Conservation (phyloP, 2,888 invertebrate genomes). For the Hemistola chrysoprasaria region DNA sequence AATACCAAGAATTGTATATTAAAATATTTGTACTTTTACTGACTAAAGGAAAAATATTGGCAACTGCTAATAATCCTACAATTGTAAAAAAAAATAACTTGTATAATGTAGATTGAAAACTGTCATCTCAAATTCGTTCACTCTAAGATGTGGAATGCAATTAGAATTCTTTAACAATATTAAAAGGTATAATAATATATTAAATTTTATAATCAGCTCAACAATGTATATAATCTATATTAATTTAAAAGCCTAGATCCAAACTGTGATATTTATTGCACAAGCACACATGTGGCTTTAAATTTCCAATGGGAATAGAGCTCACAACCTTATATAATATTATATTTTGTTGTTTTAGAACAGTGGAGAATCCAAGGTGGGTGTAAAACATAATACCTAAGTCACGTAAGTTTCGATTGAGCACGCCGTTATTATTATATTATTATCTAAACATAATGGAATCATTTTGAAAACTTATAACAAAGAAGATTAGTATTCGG, state of each 20-base stretch:
- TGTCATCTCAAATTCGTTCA: slow-evolving; percentile 82
- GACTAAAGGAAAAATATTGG: slow-evolving; percentile 87
- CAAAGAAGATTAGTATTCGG: slow-evolving; percentile 24
- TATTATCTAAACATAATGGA: slow-evolving; percentile 51
- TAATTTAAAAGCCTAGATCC: slow-evolving; percentile 83
- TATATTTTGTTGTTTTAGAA: slow-evolving; percentile 56
- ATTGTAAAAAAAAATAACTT: slow-evolving; percentile 79
- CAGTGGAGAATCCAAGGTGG: slow-evolving; percentile 66
- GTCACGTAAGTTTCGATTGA: slow-evolving; percentile 54
- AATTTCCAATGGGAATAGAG: slow-evolving; percentile 79
- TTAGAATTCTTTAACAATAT: slow-evolving; percentile 83
- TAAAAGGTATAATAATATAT: slow-evolving; percentile 84
- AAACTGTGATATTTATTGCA: slow-evolving; percentile 84
- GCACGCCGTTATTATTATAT: slow-evolving; percentile 60
- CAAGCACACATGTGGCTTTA: slow-evolving; percentile 82
- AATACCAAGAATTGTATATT: slow-evolving; percentile 84
- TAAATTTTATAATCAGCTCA: slow-evolving; percentile 84
- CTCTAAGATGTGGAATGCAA: slow-evolving; percentile 83
- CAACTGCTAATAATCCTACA: slow-evolving; percentile 81
- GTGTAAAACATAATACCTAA: slow-evolving; percentile 47
- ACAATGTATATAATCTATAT: slow-evolving; percentile 85
- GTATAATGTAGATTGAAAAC: slow-evolving; percentile 82
- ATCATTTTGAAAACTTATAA: slow-evolving; percentile 46
- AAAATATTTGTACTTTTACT: slow-evolving; percentile 92
- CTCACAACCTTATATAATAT: slow-evolving; percentile 80